Percentiles rank a stretch among this genome's conserved stretches.
These are phyloP conservation scores for Amphiura filiformis DNA, from an alignment of 35 echinoderm and acorn worm species.

Conservation along the genomic window DNA sequence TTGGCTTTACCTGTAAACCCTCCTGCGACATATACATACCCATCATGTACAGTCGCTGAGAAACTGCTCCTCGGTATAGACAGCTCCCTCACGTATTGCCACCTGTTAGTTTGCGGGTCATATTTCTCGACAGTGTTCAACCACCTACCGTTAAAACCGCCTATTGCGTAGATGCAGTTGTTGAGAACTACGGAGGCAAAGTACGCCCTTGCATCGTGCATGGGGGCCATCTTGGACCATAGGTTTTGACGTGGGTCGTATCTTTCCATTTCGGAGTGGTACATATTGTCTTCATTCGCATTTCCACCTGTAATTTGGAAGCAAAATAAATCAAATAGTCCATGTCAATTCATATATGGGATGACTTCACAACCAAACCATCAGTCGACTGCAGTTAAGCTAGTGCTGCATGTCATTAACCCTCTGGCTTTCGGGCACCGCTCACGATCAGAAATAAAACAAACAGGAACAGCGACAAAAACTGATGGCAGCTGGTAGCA, in stretches of 20 bases:
- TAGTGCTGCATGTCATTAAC: too few species aligned
- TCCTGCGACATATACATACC: slow-evolving; percentile 29
- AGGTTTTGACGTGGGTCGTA: slow-evolving; percentile 15
- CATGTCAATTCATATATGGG: neutral
- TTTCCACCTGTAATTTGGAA: slow-evolving; percentile 1
- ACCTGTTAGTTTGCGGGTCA: slow-evolving; percentile 13
- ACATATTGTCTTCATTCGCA: neutral
- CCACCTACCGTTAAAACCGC: slow-evolving; percentile 30
- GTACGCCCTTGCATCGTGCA: slow-evolving; percentile 10
- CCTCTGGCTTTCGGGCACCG: too few species aligned
- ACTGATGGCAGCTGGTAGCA: too few species aligned
- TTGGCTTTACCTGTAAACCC: slow-evolving; percentile 12
- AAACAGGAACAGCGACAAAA: too few species aligned
- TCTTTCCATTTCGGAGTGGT: neutral
- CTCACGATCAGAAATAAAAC: too few species aligned
- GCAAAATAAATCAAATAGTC: neutral
- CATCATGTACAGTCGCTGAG: neutral
- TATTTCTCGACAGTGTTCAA: slow-evolving; percentile 36
- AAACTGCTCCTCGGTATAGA: slow-evolving; percentile 23
- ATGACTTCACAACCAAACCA: too few species aligned
- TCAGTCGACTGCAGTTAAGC: too few species aligned
- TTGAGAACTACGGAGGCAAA: slow-evolving; percentile 5
- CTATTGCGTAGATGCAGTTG: slow-evolving; percentile 30
- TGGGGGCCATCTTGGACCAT: slow-evolving; percentile 13
- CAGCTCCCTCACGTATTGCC: slow-evolving; percentile 5